Evolutionary conservation across 2,888 invertebrate genomes (phyloP).

Genomic region (Tyria jacobaeae): DNA sequence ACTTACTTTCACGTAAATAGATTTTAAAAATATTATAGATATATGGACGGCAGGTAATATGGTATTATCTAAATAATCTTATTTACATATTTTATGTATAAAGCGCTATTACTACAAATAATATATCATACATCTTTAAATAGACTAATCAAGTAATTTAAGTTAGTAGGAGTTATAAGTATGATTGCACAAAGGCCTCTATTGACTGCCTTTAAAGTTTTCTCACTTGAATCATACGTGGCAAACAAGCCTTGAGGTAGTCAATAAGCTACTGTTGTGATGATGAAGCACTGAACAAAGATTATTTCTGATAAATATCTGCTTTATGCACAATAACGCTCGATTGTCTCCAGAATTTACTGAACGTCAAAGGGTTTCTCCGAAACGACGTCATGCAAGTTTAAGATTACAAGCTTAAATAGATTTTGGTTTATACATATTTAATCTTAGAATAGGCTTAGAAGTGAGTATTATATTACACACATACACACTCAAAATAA

Average conservation of each 20-base stretch:
- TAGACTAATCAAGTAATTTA: conserved; percentile 77
- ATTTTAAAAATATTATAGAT: too few relatives aligned
- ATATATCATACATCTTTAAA: conserved; percentile 58
- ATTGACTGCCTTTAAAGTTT: conserved; percentile 58
- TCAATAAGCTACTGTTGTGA: conserved; percentile 22
- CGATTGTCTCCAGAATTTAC: conserved; percentile 58
- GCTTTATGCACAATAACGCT: conserved; percentile 55
- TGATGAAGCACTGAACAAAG: neutral
- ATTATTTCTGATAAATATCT: too few relatives aligned
- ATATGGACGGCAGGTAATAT: too few relatives aligned
- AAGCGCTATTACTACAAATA: conserved; percentile 26
- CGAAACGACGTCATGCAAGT: conserved; percentile 63
- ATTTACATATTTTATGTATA: too few relatives aligned
- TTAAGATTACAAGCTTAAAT: conserved; percentile 67
- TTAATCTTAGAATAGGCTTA: too few relatives aligned
- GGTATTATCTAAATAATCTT: too few relatives aligned
- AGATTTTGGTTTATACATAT: conserved; percentile 44
- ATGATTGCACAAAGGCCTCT: conserved; percentile 60
- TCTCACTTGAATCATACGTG: conserved; percentile 60
- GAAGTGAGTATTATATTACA: conserved; percentile 12
- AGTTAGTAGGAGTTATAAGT: conserved; percentile 66
- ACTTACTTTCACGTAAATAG: too few relatives aligned
- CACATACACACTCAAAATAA: neutral
- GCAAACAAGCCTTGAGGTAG: conserved; percentile 26
- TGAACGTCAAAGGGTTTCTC: conserved; percentile 76